phyloP scores from a whole-genome alignment of 2,113 vertebrate genomes.

The Ellobius talpinus region DNA sequence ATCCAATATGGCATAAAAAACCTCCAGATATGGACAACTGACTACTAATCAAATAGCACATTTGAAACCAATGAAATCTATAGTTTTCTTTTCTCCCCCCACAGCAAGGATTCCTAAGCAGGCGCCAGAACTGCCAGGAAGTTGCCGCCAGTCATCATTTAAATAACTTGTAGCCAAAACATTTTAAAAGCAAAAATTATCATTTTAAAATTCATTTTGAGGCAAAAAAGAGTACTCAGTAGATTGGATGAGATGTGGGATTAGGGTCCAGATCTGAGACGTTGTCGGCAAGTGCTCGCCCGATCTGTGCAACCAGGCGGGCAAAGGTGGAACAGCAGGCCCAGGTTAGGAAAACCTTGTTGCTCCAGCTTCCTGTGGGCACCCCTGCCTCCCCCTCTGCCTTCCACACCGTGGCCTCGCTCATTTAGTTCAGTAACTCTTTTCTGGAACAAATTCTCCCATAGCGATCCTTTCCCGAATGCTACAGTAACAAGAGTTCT shows the following conservation, averaged over 20 bases:
- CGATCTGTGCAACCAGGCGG: not conserved
- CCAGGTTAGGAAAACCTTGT: not conserved
- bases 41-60: not conserved
- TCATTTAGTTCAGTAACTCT: conserved; percentile 35
- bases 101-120: conserved; percentile 3
- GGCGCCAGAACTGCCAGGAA: not conserved
- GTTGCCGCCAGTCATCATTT: not conserved
- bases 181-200: conserved; percentile 58
- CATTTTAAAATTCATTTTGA: conserved; percentile 50
- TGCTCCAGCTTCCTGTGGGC: not conserved
- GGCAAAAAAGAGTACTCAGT: not conserved
- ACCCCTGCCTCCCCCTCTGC: not conserved
- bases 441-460: conserved; percentile 65
- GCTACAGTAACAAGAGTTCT: conserved; percentile 61
- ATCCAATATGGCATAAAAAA: not conserved
- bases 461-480: conserved; percentile 63
- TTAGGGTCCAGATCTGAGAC: not conserved
- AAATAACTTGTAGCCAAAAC: conserved; percentile 45
- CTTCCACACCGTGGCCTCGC: not conserved
- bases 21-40: not conserved
- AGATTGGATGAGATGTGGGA: not conserved
- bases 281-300: not conserved
- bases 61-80: not conserved
- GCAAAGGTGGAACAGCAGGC: not conserved
- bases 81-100: not conserved